phyloP scores from a whole-genome alignment of 2,797 vertebrate species.

The Phaenicophaeus curvirostris region DNA sequence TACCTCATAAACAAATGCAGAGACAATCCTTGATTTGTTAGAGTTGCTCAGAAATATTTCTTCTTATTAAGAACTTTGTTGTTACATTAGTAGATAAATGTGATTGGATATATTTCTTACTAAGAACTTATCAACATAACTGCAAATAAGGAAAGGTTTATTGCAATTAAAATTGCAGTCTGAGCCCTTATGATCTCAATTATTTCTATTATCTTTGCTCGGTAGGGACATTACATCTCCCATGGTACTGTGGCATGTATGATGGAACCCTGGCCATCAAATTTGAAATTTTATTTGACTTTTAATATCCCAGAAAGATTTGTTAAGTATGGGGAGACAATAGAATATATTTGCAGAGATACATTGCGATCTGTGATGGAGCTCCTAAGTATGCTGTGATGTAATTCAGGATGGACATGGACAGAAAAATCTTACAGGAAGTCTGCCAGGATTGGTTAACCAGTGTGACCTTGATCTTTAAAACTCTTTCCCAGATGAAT shows the following conservation, averaged over 20 bases:
- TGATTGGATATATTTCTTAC: not conserved
- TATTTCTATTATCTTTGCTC: not conserved
- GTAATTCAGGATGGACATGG: not conserved
- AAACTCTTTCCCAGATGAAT: not conserved
- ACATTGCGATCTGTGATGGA: not conserved
- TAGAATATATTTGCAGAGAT: not conserved
- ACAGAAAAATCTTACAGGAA: not conserved
- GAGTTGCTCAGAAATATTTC: not conserved
- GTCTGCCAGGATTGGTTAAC: not conserved
- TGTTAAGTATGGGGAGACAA: not conserved
- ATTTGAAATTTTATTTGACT: not conserved
- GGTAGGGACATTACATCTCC: not conserved
- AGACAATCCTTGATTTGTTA: not conserved
- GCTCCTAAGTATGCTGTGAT: not conserved
- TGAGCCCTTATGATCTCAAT: not conserved
- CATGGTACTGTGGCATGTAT: accelerated
- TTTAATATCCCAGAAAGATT: not conserved
- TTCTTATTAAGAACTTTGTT: not conserved
- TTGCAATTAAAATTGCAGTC: no score
- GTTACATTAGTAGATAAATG: not conserved
- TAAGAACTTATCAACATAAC: not conserved
- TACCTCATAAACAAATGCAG: not conserved
- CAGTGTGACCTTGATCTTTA: not conserved
- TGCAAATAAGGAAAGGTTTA: not conserved
- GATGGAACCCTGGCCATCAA: not conserved